These are phyloP conservation scores for Campoletis sonorensis DNA, from an alignment of 1,140 invertebrate species.

Conservation along the genomic window DNA sequence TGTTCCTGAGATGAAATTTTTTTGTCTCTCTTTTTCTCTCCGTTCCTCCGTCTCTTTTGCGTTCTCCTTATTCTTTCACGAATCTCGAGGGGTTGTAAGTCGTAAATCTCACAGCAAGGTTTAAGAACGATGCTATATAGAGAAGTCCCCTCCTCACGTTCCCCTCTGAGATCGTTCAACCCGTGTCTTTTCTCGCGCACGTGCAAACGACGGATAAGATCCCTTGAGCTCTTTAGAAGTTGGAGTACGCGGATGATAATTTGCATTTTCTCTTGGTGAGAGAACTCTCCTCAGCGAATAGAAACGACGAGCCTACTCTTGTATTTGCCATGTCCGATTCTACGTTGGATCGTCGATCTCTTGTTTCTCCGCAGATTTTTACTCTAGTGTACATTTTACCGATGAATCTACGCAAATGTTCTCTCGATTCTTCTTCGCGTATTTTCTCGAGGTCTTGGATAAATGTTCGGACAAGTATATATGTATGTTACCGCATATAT, in stretches of 20 bases:
- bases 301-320: constrained; percentile 56
- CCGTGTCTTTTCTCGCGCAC: constrained; percentile 63
- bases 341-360: constrained; percentile 8
- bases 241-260: constrained; percentile 57
- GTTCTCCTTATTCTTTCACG: constrained; percentile 6
- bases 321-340: background rate
- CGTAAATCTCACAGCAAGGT: constrained; percentile 6
- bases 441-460: background rate
- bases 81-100: constrained; percentile 1
- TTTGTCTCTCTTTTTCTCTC: background rate
- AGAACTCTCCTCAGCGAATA: constrained; percentile 45
- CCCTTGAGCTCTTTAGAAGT: constrained; percentile 60
- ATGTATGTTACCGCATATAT: background rate
- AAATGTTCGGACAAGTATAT: constrained; percentile 13
- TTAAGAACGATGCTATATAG: constrained; percentile 1
- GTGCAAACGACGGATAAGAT: constrained; percentile 65
- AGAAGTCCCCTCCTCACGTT: background rate
- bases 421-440: constrained; percentile 14
- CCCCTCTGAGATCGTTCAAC: constrained; percentile 62
- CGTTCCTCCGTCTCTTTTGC: background rate
- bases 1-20: too few species aligned
- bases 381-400: constrained; percentile 30
- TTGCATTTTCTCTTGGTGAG: constrained; percentile 60
- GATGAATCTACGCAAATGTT: constrained; percentile 42
- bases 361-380: constrained; percentile 41